These are phyloP conservation scores for Cecidostiba fungosa DNA, from an alignment of 2,888 invertebrate genomes.

Conservation along the genomic window DNA sequence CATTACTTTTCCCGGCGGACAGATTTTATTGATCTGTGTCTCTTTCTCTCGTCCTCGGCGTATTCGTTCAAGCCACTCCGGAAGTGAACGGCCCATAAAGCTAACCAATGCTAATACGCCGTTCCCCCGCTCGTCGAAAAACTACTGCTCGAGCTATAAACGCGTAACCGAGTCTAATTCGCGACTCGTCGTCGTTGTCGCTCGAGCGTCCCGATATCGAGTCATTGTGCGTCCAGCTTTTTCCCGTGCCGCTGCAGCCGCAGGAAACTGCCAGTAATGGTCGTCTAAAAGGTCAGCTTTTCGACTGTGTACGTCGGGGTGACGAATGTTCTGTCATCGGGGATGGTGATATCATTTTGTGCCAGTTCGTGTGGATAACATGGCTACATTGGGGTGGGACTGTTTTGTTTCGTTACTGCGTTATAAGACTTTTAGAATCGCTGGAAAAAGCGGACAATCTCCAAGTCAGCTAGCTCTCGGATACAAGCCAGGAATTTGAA, in stretches of 20 bases:
- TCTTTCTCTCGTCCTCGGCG: neutral
- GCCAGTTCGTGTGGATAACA: neutral
- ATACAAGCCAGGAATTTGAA: slow-evolving; percentile 28
- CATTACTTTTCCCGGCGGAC: slow-evolving; percentile 77
- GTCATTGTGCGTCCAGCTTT: slow-evolving; percentile 68
- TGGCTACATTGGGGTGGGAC: too few species aligned
- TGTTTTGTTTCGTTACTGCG: too few species aligned
- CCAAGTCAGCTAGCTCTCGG: neutral
- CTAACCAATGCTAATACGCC: slow-evolving; percentile 83
- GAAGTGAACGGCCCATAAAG: slow-evolving; percentile 84
- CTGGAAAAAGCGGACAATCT: too few species aligned
- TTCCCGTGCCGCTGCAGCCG: slow-evolving; percentile 69
- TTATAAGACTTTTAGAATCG: too few species aligned
- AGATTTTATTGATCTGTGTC: slow-evolving; percentile 77
- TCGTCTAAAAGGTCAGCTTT: slow-evolving; percentile 71
- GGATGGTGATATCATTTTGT: slow-evolving; percentile 11
- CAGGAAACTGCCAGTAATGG: slow-evolving; percentile 78
- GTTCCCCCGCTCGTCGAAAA: slow-evolving; percentile 56
- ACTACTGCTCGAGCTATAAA: slow-evolving; percentile 72
- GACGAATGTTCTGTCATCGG: slow-evolving; percentile 58
- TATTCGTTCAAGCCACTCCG: slow-evolving; percentile 71
- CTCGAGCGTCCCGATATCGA: slow-evolving; percentile 62
- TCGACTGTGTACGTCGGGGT: slow-evolving; percentile 36
- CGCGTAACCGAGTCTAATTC: slow-evolving; percentile 80
- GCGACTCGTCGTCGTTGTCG: slow-evolving; percentile 71